Evolutionary conservation across 2,113 vertebrate species (phyloP).

Genomic region (Oncorhynchus mykiss): DNA sequence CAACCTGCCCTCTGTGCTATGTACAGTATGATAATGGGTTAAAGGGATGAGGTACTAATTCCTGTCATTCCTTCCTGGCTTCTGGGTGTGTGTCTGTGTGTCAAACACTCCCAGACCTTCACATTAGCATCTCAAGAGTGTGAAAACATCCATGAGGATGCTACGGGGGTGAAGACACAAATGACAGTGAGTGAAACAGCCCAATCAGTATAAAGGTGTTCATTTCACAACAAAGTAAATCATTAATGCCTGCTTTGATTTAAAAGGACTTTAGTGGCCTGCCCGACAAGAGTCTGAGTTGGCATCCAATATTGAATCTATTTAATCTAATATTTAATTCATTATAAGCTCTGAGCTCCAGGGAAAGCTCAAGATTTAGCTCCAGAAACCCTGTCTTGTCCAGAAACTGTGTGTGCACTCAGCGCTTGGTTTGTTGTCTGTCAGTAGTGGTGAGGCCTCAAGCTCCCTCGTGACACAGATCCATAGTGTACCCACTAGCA

Average conservation of each 20-base stretch:
- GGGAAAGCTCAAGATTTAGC: conserved; percentile 35
- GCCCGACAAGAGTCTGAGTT: conserved; percentile 44
- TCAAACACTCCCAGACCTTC: background rate
- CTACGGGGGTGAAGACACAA: too few species aligned
- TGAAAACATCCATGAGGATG: conserved; percentile 27
- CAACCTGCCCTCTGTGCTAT: background rate
- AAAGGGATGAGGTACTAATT: conserved; percentile 33
- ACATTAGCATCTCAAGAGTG: conserved; percentile 28
- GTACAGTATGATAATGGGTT: conserved; percentile 21
- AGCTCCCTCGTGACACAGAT: conserved; percentile 40
- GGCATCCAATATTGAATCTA: conserved; percentile 49
- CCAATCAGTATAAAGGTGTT: conserved; percentile 20
- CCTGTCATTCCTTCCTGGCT: conserved; percentile 33
- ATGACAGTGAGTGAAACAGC: background rate
- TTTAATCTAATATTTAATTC: conserved; percentile 12
- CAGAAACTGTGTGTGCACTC: conserved; percentile 32
- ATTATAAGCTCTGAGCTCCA: conserved; percentile 47
- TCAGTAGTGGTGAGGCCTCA: conserved; percentile 45
- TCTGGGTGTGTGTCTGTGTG: conserved; percentile 35
- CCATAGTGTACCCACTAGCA: conserved; percentile 15
- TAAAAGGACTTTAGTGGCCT: conserved; percentile 16
- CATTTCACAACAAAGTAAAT: conserved; percentile 31
- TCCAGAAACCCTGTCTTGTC: conserved; percentile 42
- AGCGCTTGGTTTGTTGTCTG: conserved; percentile 48
- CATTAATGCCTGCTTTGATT: conserved; percentile 23